Conservation (phyloP, 2,888 invertebrate genomes). For the Thecocarcelia acutangulata region DNA sequence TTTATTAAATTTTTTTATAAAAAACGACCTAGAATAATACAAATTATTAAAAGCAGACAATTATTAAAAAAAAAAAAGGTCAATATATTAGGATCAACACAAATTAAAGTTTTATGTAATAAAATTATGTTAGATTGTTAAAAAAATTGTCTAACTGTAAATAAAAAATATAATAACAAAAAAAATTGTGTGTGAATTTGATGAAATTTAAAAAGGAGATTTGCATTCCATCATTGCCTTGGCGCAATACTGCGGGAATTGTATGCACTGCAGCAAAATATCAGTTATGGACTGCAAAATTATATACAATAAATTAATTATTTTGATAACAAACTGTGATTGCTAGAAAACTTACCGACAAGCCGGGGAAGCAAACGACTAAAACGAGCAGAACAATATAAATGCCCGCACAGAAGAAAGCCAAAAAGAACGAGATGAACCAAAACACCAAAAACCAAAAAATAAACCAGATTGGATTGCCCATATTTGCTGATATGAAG, state of each 20-base stretch:
- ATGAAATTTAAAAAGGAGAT: conserved; percentile 79
- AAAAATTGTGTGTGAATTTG: background rate
- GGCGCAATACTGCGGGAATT: conserved; percentile 88
- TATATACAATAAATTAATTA: conserved; percentile 47
- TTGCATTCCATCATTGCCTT: conserved; percentile 86
- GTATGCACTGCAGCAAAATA: conserved; percentile 85
- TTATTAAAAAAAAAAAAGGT: no score
- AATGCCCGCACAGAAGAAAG: conserved; percentile 85
- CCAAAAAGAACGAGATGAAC: conserved; percentile 86
- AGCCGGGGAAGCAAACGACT: conserved; percentile 86
- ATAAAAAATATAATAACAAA: conserved; percentile 13
- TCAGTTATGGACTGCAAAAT: conserved; percentile 86
- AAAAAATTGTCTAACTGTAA: conserved; percentile 43
- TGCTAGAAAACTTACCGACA: conserved; percentile 84
- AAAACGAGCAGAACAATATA: conserved; percentile 87
- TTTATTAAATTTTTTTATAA: no score
- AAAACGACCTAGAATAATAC: no score
- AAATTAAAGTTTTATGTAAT: conserved; percentile 18
- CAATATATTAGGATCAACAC: no score
- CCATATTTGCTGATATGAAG: conserved; percentile 81
- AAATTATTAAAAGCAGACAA: no score
- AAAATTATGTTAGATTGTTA: conserved; percentile 36
- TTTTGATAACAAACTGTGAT: background rate
- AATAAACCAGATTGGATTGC: conserved; percentile 86
- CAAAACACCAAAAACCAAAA: conserved; percentile 88